Percentiles rank a stretch among this genome's conserved stretches.
phyloP scores from a whole-genome alignment of 1,140 invertebrate genomes.

The Berghia stephanieae region DNA sequence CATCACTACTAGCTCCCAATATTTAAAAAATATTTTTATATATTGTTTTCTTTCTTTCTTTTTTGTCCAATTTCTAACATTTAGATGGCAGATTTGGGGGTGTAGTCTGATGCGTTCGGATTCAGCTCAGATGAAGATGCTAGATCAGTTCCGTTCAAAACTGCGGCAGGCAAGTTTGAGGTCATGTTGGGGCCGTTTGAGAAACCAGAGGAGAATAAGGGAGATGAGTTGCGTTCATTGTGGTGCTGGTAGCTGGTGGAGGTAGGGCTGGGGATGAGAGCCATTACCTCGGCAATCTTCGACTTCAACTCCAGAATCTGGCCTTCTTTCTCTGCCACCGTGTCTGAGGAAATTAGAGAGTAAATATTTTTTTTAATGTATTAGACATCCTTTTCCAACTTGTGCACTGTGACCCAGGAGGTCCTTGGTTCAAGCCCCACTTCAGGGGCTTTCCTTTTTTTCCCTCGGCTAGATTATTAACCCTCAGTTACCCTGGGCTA shows the following conservation, averaged over 20 bases:
- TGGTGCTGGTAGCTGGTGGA: constrained; percentile 37
- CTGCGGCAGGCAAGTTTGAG: constrained; percentile 63
- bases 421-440: too few relatives aligned
- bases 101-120: constrained; percentile 91
- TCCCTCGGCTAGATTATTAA: too few relatives aligned
- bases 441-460: neutral
- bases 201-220: constrained; percentile 68
- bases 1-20: too few relatives aligned
- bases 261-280: constrained; percentile 79
- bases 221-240: constrained; percentile 54
- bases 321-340: constrained; percentile 83
- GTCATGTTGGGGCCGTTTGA: constrained; percentile 38
- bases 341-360: constrained; percentile 69
- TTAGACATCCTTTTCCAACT: too few relatives aligned
- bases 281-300: constrained; percentile 86
- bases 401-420: too few relatives aligned
- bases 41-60: neutral
- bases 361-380: neutral
- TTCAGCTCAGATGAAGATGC: constrained; percentile 77
- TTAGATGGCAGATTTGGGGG: constrained; percentile 70
- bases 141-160: constrained; percentile 56
- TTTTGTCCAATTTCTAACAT: neutral
- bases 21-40: too few relatives aligned
- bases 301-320: constrained; percentile 90
- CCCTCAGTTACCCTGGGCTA: too few relatives aligned